Evolutionary conservation across 1,140 invertebrate genomes (phyloP).

Genomic region (Solenopsis invicta): DNA sequence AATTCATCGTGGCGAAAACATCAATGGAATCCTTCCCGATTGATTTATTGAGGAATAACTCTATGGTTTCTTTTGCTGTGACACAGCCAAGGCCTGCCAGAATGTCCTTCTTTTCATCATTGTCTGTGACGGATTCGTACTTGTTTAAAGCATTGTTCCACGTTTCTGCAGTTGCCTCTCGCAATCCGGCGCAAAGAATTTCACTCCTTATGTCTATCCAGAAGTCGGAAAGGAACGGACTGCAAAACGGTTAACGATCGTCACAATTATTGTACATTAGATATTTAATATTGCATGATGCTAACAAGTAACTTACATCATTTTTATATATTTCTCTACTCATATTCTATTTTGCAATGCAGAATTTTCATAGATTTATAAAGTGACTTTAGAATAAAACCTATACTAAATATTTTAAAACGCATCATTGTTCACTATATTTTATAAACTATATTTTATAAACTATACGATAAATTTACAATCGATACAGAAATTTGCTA

Average conservation of each 20-base stretch:
- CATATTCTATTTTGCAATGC: background rate
- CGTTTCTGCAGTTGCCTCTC: slow-evolving; percentile 89
- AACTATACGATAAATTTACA: background rate
- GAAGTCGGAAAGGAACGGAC: slow-evolving; percentile 66
- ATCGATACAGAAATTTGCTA: background rate
- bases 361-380: background rate
- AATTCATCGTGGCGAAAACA: slow-evolving; percentile 77
- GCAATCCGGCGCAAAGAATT: slow-evolving; percentile 89
- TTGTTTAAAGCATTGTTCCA: slow-evolving; percentile 89
- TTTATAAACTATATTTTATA: background rate
- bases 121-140: slow-evolving; percentile 87
- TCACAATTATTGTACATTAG: background rate
- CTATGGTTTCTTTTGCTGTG: background rate
- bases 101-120: slow-evolving; percentile 8
- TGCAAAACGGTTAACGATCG: background rate
- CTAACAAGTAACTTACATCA: background rate
- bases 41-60: slow-evolving; percentile 34
- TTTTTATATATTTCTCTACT: background rate
- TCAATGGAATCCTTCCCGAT: slow-evolving; percentile 35
- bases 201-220: slow-evolving; percentile 89
- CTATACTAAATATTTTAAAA: background rate
- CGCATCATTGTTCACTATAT: background rate
- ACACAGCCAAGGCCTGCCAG: slow-evolving; percentile 64
- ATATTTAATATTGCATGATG: background rate
- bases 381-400: background rate